phyloP scores from a whole-genome alignment of 1,140 invertebrate genomes.

The Scaptodrosophila lebanonensis region DNA sequence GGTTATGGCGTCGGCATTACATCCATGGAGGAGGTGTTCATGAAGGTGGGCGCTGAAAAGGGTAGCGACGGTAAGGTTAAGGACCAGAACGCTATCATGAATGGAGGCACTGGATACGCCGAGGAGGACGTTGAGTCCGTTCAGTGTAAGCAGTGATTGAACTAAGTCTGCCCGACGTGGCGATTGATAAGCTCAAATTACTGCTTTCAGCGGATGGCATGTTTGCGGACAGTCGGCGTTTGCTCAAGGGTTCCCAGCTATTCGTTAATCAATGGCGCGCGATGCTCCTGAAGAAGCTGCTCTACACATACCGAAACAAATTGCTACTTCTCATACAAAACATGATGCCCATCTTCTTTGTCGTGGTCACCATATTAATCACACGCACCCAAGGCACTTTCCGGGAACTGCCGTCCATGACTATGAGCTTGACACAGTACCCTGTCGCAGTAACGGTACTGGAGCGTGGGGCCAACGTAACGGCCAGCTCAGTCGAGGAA shows the following conservation, averaged over 20 bases:
- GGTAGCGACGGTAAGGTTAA: conserved; percentile 24
- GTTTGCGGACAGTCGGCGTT: conserved; percentile 38
- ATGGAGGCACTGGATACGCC: conserved; percentile 25
- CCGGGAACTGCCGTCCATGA: conserved; percentile 38
- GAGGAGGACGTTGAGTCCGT: conserved; percentile 54
- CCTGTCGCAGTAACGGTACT: conserved; percentile 43
- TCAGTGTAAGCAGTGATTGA: conserved; percentile 55
- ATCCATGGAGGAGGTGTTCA: conserved; percentile 91
- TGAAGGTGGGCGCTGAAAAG: conserved; percentile 79
- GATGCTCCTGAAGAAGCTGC: conserved; percentile 81
- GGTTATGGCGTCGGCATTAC: conserved; percentile 96
- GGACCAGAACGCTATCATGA: conserved; percentile 31
- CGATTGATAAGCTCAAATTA: conserved; percentile 43
- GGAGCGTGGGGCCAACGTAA: conserved; percentile 14
- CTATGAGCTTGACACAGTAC: conserved; percentile 49
- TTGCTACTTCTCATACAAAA: conserved; percentile 80
- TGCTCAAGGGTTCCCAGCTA: conserved; percentile 45
- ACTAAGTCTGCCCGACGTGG: conserved; percentile 9
- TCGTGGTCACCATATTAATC: conserved; percentile 80
- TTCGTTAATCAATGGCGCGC: conserved; percentile 80
- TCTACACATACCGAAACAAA: conserved; percentile 80
- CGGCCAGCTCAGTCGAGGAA: rapidly evolving
- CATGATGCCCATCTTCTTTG: conserved; percentile 80
- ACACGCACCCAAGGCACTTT: conserved; percentile 32
- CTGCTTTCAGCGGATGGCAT: conserved; percentile 52